A percentile compares a stretch with the other conserved stretches of the same genome.
Evolutionary conservation across 2,113 vertebrate species (phyloP).

Genomic region (Tachysurus vachellii): DNA sequence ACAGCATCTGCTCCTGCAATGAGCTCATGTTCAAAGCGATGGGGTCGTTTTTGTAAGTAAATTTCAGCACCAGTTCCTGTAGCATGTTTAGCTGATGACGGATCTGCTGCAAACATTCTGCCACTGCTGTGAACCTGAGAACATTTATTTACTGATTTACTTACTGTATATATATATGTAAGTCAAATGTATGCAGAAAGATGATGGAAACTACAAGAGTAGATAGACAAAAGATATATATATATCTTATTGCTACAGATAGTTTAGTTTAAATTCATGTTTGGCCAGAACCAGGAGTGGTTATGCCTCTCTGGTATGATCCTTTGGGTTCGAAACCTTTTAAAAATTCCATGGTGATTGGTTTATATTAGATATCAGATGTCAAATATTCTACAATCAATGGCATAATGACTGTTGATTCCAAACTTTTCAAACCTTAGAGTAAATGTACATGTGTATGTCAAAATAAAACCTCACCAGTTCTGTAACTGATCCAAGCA

Average conservation of each 20-base stretch:
- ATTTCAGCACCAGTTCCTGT: conserved; percentile 82
- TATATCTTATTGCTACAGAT: neutral
- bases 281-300: neutral
- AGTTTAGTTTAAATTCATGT: neutral
- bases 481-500: conserved; percentile 86
- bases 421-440: neutral
- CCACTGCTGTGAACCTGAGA: conserved; percentile 83
- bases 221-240: neutral
- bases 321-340: neutral
- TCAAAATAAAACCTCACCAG: conserved; percentile 72
- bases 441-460: neutral
- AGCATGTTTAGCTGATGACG: conserved; percentile 86
- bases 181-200: neutral
- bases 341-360: neutral
- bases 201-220: neutral
- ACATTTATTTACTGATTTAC: neutral
- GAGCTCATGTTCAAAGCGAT: conserved; percentile 73
- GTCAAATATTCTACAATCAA: neutral
- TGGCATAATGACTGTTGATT: neutral
- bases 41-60: conserved; percentile 69
- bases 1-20: conserved; percentile 66
- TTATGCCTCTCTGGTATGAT: neutral
- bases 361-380: neutral
- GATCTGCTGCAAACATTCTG: conserved; percentile 81
- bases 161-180: neutral